Conservation (phyloP, 1,140 invertebrate species). For the Apis dorsata region DNA sequence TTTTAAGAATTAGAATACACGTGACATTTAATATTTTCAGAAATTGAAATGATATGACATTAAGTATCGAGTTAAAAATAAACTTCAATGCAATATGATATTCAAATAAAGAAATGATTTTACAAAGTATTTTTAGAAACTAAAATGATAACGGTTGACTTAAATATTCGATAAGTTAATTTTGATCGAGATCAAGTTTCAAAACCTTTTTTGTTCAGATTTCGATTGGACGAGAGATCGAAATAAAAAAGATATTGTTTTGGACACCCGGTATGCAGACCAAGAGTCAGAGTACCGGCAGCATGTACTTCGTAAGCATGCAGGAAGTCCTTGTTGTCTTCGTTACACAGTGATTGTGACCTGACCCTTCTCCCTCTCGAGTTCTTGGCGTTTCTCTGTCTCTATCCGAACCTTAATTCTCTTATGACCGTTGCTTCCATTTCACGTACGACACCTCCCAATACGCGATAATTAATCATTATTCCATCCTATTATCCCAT, state of each 20-base stretch:
- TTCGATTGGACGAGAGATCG: neutral
- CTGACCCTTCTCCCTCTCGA: slow-evolving; percentile 46
- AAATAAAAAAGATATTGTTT: neutral
- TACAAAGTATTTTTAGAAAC: no score
- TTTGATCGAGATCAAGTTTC: neutral
- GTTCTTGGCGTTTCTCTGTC: slow-evolving; percentile 56
- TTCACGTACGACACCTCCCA: neutral
- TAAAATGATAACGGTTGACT: no score
- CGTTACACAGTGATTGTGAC: slow-evolving; percentile 66
- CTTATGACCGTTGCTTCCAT: neutral
- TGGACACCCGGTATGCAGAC: slow-evolving; percentile 22
- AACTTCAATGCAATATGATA: no score
- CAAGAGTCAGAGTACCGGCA: slow-evolving; percentile 38
- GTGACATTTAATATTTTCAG: no score
- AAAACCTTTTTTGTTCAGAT: neutral
- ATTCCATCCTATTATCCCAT: neutral
- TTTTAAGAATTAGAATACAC: no score
- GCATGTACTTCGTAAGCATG: slow-evolving; percentile 60
- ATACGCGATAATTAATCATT: neutral
- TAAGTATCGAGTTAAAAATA: no score
- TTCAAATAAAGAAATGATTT: no score
- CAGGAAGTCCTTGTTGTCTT: slow-evolving; percentile 73
- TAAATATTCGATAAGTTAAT: neutral
- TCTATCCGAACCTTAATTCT: neutral
- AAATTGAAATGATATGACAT: no score